Evolutionary conservation across 2,797 vertebrate genomes (phyloP).

Genomic region (Benthosema pterotum): DNA sequence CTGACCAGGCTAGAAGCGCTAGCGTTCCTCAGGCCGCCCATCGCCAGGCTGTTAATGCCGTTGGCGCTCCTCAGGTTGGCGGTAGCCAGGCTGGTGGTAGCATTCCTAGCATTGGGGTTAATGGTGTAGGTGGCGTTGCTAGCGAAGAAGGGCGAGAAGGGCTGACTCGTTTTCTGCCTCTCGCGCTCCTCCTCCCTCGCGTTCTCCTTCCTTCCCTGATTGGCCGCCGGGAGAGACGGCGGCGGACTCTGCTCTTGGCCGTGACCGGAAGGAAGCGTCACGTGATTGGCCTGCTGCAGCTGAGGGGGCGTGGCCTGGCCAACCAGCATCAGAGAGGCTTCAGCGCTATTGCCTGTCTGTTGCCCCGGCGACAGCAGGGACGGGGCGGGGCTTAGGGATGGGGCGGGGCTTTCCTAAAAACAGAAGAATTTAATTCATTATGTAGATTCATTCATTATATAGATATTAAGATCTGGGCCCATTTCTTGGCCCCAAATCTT

Average conservation of each 20-base stretch:
- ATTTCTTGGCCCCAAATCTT: no score
- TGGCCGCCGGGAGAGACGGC: not conserved
- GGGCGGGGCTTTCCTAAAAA: conserved; percentile 40
- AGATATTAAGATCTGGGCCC: no score
- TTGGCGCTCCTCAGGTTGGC: not conserved
- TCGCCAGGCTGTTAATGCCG: not conserved
- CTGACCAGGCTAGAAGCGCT: conserved; percentile 3
- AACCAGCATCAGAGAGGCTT: conserved; percentile 40
- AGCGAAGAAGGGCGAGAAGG: not conserved
- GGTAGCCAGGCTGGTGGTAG: conserved; percentile 1
- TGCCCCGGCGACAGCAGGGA: conserved; percentile 33
- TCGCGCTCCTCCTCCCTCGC: not conserved
- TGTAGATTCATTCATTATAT: no score
- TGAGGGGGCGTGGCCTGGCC: conserved; percentile 38
- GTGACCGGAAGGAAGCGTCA: not conserved
- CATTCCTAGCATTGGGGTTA: not conserved
- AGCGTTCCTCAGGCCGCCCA: not conserved
- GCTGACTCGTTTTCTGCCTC: conserved; percentile 12
- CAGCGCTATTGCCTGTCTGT: conserved; percentile 21
- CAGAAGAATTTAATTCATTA: not conserved
- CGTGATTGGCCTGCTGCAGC: conserved; percentile 18
- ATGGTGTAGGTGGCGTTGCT: conserved; percentile 2
- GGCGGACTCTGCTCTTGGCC: conserved; percentile 6
- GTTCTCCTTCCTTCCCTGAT: conserved; percentile 15
- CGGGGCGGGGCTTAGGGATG: conserved; percentile 30